phyloP scores from a whole-genome alignment of 2,888 invertebrate genomes.

The Eupeodes latifasciatus region DNA sequence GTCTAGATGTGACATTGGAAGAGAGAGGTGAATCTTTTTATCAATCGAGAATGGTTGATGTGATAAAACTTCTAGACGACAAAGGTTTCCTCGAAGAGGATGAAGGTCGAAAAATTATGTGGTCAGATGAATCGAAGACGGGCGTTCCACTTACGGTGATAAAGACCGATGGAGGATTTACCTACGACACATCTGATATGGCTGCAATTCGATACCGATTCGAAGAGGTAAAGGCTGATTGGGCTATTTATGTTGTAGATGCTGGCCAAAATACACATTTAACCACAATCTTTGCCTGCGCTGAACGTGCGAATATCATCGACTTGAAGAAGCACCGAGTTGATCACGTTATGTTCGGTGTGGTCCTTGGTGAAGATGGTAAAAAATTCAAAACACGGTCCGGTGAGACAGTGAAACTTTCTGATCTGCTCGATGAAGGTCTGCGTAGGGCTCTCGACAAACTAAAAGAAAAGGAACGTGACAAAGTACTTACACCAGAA shows the following conservation, averaged over 20 bases:
- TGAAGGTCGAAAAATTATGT: slow-evolving; percentile 93
- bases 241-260: slow-evolving; percentile 97
- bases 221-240: slow-evolving; percentile 93
- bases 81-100: slow-evolving; percentile 91
- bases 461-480: slow-evolving; percentile 93
- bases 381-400: slow-evolving; percentile 99
- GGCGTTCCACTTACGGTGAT: slow-evolving; percentile 96
- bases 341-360: slow-evolving; percentile 97
- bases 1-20: slow-evolving; percentile 90
- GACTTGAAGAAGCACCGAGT: slow-evolving; percentile 88
- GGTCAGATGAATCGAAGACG: slow-evolving; percentile 86
- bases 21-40: slow-evolving; percentile 99
- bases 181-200: slow-evolving; percentile 99
- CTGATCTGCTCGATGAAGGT: slow-evolving; percentile 96
- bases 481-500: slow-evolving; percentile 91
- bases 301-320: slow-evolving; percentile 90
- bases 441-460: slow-evolving; percentile 92
- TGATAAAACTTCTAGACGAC: slow-evolving; percentile 90
- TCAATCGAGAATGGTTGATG: slow-evolving; percentile 93
- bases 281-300: slow-evolving; percentile 91
- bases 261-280: slow-evolving; percentile 91
- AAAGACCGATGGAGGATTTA: slow-evolving; percentile 96
- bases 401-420: slow-evolving; percentile 95
- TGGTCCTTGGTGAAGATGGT: slow-evolving; percentile 98
- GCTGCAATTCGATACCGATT: slow-evolving; percentile 94